phyloP scores from a whole-genome alignment of 2,797 vertebrate genomes.

The Gambelia wislizenii region DNA sequence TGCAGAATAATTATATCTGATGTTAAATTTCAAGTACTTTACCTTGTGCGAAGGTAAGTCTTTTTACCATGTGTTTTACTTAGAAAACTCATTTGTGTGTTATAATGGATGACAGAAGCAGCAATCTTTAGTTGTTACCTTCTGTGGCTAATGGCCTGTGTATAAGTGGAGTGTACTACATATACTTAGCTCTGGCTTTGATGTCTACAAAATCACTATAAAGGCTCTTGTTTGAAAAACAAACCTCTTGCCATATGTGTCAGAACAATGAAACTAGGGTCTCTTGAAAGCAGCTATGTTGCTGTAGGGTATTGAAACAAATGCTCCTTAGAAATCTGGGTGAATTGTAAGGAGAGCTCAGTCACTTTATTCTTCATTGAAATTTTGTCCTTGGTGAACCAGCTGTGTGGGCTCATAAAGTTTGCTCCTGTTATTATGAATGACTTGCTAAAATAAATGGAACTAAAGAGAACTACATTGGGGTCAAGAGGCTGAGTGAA shows the following conservation, averaged over 20 bases:
- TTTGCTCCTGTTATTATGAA: conserved; percentile 56
- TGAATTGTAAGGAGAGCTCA: conserved; percentile 54
- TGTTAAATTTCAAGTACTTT: neutral
- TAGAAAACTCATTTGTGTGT: conserved; percentile 4
- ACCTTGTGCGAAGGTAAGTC: neutral
- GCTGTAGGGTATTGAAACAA: conserved; percentile 65
- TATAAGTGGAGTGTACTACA: conserved; percentile 9
- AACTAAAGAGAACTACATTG: conserved; percentile 35
- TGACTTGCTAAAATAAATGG: conserved; percentile 46
- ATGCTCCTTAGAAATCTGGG: conserved; percentile 55
- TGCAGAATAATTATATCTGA: neutral
- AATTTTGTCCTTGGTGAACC: conserved; percentile 55
- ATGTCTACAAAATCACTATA: conserved; percentile 50
- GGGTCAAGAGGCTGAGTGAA: conserved; percentile 10
- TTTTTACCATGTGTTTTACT: neutral
- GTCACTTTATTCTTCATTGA: conserved; percentile 38
- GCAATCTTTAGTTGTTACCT: neutral
- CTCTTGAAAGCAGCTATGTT: conserved; percentile 60
- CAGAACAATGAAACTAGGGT: conserved; percentile 59
- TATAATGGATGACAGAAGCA: neutral
- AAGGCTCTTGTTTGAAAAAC: conserved; percentile 50
- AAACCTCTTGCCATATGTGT: conserved; percentile 55
- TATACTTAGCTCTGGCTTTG: conserved; percentile 53
- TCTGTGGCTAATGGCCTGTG: neutral
- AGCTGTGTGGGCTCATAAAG: conserved; percentile 66